phyloP scores from a whole-genome alignment of 1,140 invertebrate genomes.

The Musca vetustissima region DNA sequence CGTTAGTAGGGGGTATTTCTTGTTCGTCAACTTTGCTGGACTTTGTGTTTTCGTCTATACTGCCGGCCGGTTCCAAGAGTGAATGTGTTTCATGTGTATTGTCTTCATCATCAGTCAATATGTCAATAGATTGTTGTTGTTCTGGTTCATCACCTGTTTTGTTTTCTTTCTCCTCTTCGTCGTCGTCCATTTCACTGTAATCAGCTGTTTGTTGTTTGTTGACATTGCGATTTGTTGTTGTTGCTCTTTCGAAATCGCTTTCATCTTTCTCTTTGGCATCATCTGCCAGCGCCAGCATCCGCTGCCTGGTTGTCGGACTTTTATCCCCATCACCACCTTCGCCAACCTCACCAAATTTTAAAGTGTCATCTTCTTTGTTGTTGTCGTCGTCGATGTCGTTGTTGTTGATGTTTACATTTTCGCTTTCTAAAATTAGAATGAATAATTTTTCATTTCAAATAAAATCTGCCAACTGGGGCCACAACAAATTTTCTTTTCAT shows the following conservation, averaged over 20 bases:
- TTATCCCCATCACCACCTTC: no score
- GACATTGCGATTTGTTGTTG: not conserved
- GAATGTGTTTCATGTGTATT: not conserved
- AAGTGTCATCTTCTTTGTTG: not conserved
- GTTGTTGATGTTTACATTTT: not conserved
- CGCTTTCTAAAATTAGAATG: conserved; percentile 28
- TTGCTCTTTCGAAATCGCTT: not conserved
- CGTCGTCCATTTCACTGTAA: not conserved
- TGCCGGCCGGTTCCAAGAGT: not conserved
- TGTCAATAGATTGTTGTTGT: not conserved
- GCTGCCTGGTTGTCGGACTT: no score
- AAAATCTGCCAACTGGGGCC: not conserved
- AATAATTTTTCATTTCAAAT: not conserved
- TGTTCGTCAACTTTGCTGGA: not conserved
- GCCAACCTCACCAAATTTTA: no score
- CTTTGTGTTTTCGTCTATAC: not conserved
- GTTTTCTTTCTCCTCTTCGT: not conserved
- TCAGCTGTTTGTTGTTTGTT: not conserved
- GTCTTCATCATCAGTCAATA: not conserved
- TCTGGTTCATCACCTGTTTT: not conserved
- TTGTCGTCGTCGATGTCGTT: no score
- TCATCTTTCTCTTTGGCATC: not conserved
- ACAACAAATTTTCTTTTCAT: not conserved
- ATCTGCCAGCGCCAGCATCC: not conserved
- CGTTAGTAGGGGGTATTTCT: not conserved